Percentiles rank a stretch among this genome's conserved stretches.
phyloP scores from a whole-genome alignment of 2,797 vertebrate genomes.

The Schizopygopsis malacanthus region DNA sequence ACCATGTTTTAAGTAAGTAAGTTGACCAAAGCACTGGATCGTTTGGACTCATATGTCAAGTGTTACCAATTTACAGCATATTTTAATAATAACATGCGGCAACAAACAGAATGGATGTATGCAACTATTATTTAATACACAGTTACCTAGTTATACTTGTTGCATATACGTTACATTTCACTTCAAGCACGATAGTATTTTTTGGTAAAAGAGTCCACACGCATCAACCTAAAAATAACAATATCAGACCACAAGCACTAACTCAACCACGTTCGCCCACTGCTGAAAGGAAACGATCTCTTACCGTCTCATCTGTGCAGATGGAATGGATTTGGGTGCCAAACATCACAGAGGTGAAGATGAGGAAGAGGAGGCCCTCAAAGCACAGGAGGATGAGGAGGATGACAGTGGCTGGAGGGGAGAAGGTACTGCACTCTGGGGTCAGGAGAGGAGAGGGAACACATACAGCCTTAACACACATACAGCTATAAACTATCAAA shows the following conservation, averaged over 20 bases:
- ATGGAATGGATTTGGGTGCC: conserved; percentile 99
- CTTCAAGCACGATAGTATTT: neutral
- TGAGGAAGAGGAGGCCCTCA: conserved; percentile 97
- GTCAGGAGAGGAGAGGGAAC: conserved; percentile 63
- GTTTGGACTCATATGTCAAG: neutral
- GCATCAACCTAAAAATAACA: conserved; percentile 20
- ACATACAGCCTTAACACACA: conserved; percentile 57
- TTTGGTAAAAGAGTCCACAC: neutral
- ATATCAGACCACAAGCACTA: neutral
- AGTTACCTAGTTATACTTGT: neutral
- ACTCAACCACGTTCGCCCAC: conserved; percentile 6
- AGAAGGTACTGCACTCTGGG: conserved; percentile 97
- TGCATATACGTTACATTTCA: neutral
- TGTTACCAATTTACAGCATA: neutral
- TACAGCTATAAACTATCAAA: conserved; percentile 1
- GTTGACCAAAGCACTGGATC: neutral
- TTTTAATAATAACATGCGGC: neutral
- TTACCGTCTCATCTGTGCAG: conserved; percentile 98
- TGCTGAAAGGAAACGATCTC: conserved; percentile 64
- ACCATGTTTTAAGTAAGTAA: neutral
- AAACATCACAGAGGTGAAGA: conserved; percentile 99
- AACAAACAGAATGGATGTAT: neutral
- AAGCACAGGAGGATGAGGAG: conserved; percentile 98
- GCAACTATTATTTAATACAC: neutral
- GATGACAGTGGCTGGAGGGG: conserved; percentile 96